phyloP scores from a whole-genome alignment of 2,888 invertebrate species.

The Caenorhabditis virilis region DNA sequence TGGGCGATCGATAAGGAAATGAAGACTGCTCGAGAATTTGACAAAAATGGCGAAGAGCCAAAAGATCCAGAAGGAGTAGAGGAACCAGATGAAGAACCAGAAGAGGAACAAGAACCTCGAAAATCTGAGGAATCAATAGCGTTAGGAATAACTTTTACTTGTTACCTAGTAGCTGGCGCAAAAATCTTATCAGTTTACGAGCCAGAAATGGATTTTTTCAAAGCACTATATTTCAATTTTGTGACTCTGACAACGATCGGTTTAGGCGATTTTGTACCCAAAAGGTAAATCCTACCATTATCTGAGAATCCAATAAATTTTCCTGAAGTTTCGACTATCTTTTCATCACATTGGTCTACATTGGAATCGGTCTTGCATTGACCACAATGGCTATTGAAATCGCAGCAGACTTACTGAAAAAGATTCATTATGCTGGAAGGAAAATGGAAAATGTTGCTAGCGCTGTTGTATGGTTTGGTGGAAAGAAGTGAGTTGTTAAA shows the following conservation, averaged over 20 bases:
- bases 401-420: slow-evolving; percentile 59
- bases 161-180: slow-evolving; percentile 59
- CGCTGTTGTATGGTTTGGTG: slow-evolving; percentile 65
- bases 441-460: slow-evolving; percentile 63
- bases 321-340: slow-evolving; percentile 58
- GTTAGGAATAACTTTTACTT: slow-evolving; percentile 51
- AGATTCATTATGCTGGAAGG: slow-evolving; percentile 62
- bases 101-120: slow-evolving; percentile 21
- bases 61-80: slow-evolving; percentile 20
- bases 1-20: slow-evolving; percentile 24
- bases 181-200: slow-evolving; percentile 60
- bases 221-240: slow-evolving; percentile 66
- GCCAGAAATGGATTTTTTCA: slow-evolving; percentile 65
- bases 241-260: slow-evolving; percentile 64
- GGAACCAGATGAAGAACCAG: slow-evolving; percentile 16
- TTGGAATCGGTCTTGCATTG: slow-evolving; percentile 61
- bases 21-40: slow-evolving; percentile 31
- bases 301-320: too few relatives aligned
- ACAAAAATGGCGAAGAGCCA: slow-evolving; percentile 15
- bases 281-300: too few relatives aligned
- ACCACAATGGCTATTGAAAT: slow-evolving; percentile 65
- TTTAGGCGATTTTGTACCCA: slow-evolving; percentile 64
- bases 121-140: slow-evolving; percentile 53
- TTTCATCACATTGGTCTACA: slow-evolving; percentile 57
- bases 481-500: slow-evolving; percentile 52